phyloP scores from a whole-genome alignment of 2,888 invertebrate species.

The Cephus spinipes region DNA sequence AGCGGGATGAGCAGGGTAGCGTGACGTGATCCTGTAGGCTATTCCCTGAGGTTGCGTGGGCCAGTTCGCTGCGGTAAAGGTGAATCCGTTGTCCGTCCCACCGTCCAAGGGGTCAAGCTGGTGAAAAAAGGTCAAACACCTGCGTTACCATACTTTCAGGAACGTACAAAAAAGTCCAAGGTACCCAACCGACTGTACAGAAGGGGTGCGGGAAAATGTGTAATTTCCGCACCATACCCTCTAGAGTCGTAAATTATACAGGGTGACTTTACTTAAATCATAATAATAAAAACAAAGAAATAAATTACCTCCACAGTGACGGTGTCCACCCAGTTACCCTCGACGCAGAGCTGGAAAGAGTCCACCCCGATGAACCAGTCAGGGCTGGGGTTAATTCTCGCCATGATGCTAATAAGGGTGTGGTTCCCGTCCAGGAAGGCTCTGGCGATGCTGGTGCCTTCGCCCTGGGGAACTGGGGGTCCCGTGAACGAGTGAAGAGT shows the following conservation, averaged over 20 bases:
- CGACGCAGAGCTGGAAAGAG: constrained; percentile 89
- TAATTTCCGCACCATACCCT: neutral
- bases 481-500: constrained; percentile 66
- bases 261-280: neutral
- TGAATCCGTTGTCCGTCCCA: constrained; percentile 95
- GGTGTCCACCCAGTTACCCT: constrained; percentile 92
- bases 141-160: neutral
- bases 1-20: constrained; percentile 91
- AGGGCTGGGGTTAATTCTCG: constrained; percentile 91
- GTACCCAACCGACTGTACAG: neutral
- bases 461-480: constrained; percentile 73
- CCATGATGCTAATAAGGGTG: constrained; percentile 91
- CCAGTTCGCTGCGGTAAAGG: constrained; percentile 97
- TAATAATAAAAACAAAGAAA: neutral
- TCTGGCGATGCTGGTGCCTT: constrained; percentile 84
- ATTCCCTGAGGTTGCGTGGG: constrained; percentile 90
- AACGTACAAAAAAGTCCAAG: neutral
- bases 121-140: constrained; percentile 6
- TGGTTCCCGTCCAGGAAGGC: constrained; percentile 93
- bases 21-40: constrained; percentile 89
- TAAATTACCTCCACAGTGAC: constrained; percentile 84
- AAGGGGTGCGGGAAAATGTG: neutral
- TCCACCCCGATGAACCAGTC: constrained; percentile 96
- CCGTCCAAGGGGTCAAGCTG: constrained; percentile 93
- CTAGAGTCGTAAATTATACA: neutral